A percentile compares a stretch with the other conserved stretches of the same genome.
Evolutionary conservation across 2,888 invertebrate genomes (phyloP).

Genomic region (Piscicola geometra): DNA sequence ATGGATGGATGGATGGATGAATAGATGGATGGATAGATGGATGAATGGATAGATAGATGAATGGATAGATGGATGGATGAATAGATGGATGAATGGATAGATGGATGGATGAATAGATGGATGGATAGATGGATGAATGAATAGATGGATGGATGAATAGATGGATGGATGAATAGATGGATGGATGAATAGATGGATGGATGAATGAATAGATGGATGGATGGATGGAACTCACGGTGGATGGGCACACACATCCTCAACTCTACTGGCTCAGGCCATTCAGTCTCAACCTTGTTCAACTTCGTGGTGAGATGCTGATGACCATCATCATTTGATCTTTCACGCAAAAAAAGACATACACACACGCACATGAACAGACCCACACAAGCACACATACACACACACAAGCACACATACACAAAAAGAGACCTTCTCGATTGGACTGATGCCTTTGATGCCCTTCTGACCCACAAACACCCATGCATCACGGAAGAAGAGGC

Average conservation of each 20-base stretch:
- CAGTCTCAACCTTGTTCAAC: constrained; percentile 48
- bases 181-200: neutral
- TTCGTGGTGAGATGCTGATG: constrained; percentile 35
- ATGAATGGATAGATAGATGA: too few species aligned
- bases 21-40: too few species aligned
- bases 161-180: neutral
- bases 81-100: neutral
- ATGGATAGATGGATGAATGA: neutral
- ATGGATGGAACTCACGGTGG: constrained; percentile 48
- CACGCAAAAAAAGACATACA: too few species aligned
- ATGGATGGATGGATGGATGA: neutral
- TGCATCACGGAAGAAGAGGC: constrained; percentile 60
- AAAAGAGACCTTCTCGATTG: constrained; percentile 41
- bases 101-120: neutral
- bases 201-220: constrained; percentile 5
- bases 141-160: neutral
- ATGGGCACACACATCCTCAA: constrained; percentile 58
- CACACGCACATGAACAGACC: too few species aligned
- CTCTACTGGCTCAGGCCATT: constrained; percentile 57
- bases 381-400: too few species aligned
- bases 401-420: constrained; percentile 9
- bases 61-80: too few species aligned
- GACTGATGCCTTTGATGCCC: constrained; percentile 56
- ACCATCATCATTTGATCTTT: too few species aligned
- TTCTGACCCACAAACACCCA: constrained; percentile 61